Conservation (phyloP, 2,797 vertebrate species). For the Melanotaenia maccullochi region DNA sequence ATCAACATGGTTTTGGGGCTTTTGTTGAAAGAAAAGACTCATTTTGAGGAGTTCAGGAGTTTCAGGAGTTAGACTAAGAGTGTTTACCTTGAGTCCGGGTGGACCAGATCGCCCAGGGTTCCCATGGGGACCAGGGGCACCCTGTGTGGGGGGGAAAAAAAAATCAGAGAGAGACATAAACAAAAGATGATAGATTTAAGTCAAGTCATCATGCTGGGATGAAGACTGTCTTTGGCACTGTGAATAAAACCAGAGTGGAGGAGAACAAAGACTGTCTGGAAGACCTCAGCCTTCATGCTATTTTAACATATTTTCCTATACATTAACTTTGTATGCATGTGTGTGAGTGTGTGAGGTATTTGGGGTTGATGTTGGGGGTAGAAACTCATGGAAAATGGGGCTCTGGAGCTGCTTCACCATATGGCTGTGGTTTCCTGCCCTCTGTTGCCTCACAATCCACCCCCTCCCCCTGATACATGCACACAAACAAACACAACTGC, state of each 20-base stretch:
- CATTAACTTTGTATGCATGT: constrained; percentile 53
- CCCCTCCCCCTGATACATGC: constrained; percentile 9
- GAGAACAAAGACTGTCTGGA: constrained; percentile 59
- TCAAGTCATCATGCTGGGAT: constrained; percentile 46
- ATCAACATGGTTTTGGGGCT: neutral
- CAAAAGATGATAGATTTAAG: constrained; percentile 48
- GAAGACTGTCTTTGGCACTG: constrained; percentile 45
- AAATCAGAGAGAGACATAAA: constrained; percentile 55
- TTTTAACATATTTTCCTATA: constrained; percentile 67
- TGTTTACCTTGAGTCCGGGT: constrained; percentile 86
- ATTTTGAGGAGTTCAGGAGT: constrained; percentile 8
- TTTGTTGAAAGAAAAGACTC: constrained; percentile 8
- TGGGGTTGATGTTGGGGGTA: constrained; percentile 62
- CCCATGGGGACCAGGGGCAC: constrained; percentile 91
- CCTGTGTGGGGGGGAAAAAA: constrained; percentile 75
- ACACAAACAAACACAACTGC: constrained; percentile 60
- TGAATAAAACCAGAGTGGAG: constrained; percentile 28
- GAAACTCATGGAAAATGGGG: constrained; percentile 71
- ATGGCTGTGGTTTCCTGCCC: constrained; percentile 78
- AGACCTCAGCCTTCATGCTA: constrained; percentile 55
- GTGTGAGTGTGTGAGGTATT: constrained; percentile 61
- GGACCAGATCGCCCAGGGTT: constrained; percentile 91
- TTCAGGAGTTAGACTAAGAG: constrained; percentile 8
- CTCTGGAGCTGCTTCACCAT: constrained; percentile 69
- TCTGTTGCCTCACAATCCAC: constrained; percentile 50